These are phyloP conservation scores for Zygaena filipendulae DNA, from an alignment of 2,888 invertebrate species.

Conservation along the genomic window DNA sequence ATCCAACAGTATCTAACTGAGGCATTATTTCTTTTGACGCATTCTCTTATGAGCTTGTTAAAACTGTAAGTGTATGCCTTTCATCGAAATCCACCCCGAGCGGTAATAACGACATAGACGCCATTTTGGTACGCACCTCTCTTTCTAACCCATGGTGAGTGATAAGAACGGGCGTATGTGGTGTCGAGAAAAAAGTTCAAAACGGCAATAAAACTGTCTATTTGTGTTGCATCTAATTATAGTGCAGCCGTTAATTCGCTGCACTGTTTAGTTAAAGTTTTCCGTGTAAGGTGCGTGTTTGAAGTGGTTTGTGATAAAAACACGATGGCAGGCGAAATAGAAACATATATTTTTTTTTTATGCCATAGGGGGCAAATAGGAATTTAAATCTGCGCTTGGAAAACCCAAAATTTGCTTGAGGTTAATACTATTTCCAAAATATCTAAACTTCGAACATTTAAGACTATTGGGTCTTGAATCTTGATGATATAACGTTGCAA, in stretches of 20 bases:
- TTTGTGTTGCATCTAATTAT: slow-evolving; percentile 31
- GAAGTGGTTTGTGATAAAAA: slow-evolving; percentile 3
- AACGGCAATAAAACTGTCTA: slow-evolving; percentile 33
- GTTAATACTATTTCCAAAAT: too few species aligned
- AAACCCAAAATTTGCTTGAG: too few species aligned
- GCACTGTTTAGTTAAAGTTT: slow-evolving; percentile 11
- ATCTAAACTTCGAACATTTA: too few species aligned
- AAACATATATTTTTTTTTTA: too few species aligned
- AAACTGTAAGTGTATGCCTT: slow-evolving; percentile 22
- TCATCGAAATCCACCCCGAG: slow-evolving; percentile 15
- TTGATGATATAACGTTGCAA: too few species aligned
- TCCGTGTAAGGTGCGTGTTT: slow-evolving; percentile 6
- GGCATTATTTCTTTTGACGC: slow-evolving; percentile 27
- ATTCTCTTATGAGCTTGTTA: slow-evolving; percentile 24
- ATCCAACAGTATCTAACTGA: slow-evolving; percentile 22
- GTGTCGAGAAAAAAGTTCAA: slow-evolving; percentile 21
- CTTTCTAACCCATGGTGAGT: slow-evolving; percentile 21
- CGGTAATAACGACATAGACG: slow-evolving; percentile 22
- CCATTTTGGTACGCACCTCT: slow-evolving; percentile 25
- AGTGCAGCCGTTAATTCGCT: slow-evolving; percentile 26
- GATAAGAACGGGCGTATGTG: slow-evolving; percentile 21
- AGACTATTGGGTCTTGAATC: too few species aligned
- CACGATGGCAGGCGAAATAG: too few species aligned
- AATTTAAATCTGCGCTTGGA: too few species aligned
- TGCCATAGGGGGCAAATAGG: too few species aligned